A percentile compares a stretch with the other conserved stretches of the same genome.
phyloP scores from a whole-genome alignment of 2,113 vertebrate genomes.

The Erythrolamprus reginae region DNA sequence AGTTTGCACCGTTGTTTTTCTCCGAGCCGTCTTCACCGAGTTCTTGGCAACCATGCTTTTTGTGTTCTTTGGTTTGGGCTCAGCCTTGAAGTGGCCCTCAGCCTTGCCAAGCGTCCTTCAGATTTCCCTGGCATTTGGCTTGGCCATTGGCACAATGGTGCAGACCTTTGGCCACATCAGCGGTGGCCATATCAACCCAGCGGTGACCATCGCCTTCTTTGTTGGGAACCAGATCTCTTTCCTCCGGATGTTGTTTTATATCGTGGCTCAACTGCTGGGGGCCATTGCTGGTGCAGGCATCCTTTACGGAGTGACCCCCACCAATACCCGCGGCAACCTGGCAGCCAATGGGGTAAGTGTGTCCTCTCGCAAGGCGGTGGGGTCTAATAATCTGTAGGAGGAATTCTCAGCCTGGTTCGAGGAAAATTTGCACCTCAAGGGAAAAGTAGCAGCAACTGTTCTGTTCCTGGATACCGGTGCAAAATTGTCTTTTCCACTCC shows the following conservation, averaged over 20 bases:
- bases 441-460: background rate
- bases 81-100: constrained; percentile 71
- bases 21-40: constrained; percentile 69
- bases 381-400: accelerated
- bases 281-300: constrained; percentile 73
- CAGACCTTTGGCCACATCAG: constrained; percentile 75
- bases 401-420: background rate
- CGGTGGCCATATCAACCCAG: constrained; percentile 75
- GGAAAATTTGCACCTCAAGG: background rate
- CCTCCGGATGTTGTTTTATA: constrained; percentile 65
- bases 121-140: constrained; percentile 73
- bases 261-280: constrained; percentile 71
- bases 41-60: constrained; percentile 77
- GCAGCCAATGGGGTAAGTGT: constrained; percentile 72
- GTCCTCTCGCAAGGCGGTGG: accelerated
- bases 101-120: constrained; percentile 71
- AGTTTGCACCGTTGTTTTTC: constrained; percentile 69
- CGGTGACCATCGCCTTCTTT: constrained; percentile 73
- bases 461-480: background rate
- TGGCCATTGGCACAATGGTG: constrained; percentile 73
- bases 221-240: constrained; percentile 76
- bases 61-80: constrained; percentile 75
- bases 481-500: background rate
- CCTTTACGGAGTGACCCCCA: constrained; percentile 65
- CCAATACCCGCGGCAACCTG: constrained; percentile 66